A percentile compares a stretch with the other conserved stretches of the same genome.
Conservation (phyloP, 1,140 invertebrate species). For the Lutraria rhynchaena region DNA sequence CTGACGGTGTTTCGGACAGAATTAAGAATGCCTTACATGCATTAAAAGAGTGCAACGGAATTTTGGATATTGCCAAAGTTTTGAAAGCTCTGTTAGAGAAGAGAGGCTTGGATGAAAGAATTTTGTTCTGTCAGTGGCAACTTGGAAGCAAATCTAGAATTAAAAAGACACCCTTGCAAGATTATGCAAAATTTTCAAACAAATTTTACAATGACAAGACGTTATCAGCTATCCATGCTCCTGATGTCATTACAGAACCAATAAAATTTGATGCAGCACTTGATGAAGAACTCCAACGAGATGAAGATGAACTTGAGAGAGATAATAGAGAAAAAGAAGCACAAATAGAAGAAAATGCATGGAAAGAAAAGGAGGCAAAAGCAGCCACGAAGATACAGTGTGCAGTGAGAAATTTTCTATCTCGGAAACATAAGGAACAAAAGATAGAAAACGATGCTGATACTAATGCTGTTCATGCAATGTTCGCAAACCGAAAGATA, state of each 20-base stretch:
- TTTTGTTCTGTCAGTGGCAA: constrained; percentile 61
- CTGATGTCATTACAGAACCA: background rate
- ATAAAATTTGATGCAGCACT: background rate
- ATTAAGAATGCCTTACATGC: constrained; percentile 32
- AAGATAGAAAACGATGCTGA: constrained; percentile 21
- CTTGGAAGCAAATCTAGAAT: constrained; percentile 10
- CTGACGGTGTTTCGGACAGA: constrained; percentile 38
- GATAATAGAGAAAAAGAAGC: constrained; percentile 49
- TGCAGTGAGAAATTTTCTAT: constrained; percentile 45
- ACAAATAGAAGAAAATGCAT: too few species aligned
- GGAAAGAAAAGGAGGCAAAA: constrained; percentile 40
- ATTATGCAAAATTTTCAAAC: background rate
- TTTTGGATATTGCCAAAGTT: constrained; percentile 55
- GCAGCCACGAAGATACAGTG: constrained; percentile 47
- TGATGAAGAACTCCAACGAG: constrained; percentile 42
- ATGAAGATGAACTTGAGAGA: constrained; percentile 60
- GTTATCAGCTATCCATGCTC: background rate
- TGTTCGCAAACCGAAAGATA: constrained; percentile 53
- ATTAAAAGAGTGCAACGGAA: constrained; percentile 55
- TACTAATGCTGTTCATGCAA: constrained; percentile 7
- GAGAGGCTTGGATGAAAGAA: constrained; percentile 55
- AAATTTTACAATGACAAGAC: constrained; percentile 1
- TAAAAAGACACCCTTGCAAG: constrained; percentile 3
- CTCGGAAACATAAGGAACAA: constrained; percentile 28
- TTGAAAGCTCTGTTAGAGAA: constrained; percentile 55